Evolutionary conservation across 1,140 invertebrate genomes (phyloP).

Genomic region (Platyscapa corneri): DNA sequence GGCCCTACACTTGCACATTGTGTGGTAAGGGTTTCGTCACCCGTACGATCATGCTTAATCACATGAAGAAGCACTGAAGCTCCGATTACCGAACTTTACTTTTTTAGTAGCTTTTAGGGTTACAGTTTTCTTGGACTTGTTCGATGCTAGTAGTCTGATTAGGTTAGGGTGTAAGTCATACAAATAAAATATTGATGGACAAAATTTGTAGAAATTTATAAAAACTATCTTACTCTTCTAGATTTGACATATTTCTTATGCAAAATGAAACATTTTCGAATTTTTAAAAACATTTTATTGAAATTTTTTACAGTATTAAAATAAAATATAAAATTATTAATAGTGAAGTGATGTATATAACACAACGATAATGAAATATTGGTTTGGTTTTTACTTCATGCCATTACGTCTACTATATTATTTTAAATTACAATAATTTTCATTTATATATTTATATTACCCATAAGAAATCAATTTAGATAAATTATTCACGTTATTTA

Average conservation of each 20-base stretch:
- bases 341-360: not conserved
- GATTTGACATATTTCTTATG: not conserved
- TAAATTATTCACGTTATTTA: not conserved
- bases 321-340: not conserved
- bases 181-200: not conserved
- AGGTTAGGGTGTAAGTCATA: not conserved
- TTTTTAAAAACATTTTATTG: not conserved
- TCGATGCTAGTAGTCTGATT: conserved; percentile 10
- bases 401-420: too few species aligned
- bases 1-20: conserved; percentile 77
- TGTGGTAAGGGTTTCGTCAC: conserved; percentile 77
- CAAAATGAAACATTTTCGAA: not conserved
- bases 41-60: conserved; percentile 76
- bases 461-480: too few species aligned
- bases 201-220: not conserved
- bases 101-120: not conserved
- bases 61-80: conserved; percentile 73
- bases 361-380: not conserved
- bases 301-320: not conserved
- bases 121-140: not conserved
- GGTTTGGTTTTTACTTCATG: not conserved
- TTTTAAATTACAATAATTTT: too few species aligned
- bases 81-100: not conserved
- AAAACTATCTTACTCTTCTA: not conserved
- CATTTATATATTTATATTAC: too few species aligned